Evolutionary conservation across 92 coral and sea anemone species (phyloP).

Genomic region (Phenganax marumi): DNA sequence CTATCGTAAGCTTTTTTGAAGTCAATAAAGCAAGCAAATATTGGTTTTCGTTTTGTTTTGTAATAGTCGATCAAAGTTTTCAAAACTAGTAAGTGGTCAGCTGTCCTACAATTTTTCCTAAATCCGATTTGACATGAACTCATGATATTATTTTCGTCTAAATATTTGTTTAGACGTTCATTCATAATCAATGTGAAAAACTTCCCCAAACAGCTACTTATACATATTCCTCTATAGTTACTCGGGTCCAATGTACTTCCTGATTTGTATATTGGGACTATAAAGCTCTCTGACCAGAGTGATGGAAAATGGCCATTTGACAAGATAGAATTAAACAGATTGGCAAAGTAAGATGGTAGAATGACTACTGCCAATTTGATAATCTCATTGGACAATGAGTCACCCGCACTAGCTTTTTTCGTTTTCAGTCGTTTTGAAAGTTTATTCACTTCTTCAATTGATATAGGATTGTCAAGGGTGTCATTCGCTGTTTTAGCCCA

Average conservation of each 20-base stretch:
- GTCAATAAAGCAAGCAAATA: no score
- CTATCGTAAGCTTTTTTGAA: conserved; percentile 42
- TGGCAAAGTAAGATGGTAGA: conserved; percentile 28
- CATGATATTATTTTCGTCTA: not conserved
- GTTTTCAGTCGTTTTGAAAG: conserved; percentile 26
- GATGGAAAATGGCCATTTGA: conserved; percentile 46
- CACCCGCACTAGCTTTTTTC: conserved; percentile 47
- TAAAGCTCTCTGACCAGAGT: conserved; percentile 28
- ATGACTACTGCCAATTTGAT: conserved; percentile 24
- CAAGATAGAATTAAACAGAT: conserved; percentile 29
- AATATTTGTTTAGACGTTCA: no score
- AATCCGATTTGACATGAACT: no score
- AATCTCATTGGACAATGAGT: conserved; percentile 42
- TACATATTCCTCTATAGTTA: conserved; percentile 24
- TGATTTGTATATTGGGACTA: conserved; percentile 9
- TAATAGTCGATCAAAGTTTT: conserved; percentile 34
- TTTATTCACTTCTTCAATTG: conserved; percentile 31
- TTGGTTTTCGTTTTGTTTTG: conserved; percentile 38
- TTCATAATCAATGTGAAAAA: not conserved
- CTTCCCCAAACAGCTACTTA: not conserved
- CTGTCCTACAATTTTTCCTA: no score
- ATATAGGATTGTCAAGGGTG: conserved; percentile 41
- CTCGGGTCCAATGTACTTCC: conserved; percentile 10
- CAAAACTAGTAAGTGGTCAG: conserved; percentile 27
- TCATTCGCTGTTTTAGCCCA: conserved; percentile 17